These are phyloP conservation scores for Brienomyrus longianalis DNA, from an alignment of 2,113 vertebrate genomes.

Conservation along the genomic window DNA sequence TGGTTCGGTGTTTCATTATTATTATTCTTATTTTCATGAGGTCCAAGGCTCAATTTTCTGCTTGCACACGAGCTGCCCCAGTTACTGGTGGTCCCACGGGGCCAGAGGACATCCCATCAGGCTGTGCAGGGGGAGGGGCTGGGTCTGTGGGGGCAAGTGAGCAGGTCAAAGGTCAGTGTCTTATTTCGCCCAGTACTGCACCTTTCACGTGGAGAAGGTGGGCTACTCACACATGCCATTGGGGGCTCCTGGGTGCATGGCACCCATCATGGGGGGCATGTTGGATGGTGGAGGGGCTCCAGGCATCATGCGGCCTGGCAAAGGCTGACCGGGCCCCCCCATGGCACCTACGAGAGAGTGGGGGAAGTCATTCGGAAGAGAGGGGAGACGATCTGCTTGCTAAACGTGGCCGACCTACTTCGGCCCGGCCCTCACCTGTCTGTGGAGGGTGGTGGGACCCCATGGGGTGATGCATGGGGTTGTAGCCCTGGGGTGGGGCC, in stretches of 20 bases:
- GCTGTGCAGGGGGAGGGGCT: conserved; percentile 55
- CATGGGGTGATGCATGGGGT: conserved; percentile 86
- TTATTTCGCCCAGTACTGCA: background rate
- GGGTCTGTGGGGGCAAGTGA: conserved; percentile 32
- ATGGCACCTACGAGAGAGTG: conserved; percentile 66
- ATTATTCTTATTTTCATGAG: background rate
- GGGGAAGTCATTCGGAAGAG: background rate
- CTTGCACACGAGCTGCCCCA: conserved; percentile 53
- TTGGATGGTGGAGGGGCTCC: conserved; percentile 51
- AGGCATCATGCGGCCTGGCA: conserved; percentile 77
- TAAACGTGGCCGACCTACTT: too few species aligned
- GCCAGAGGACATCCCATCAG: conserved; percentile 70
- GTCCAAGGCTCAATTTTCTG: conserved; percentile 41
- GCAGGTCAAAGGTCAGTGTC: background rate
- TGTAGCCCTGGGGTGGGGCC: conserved; percentile 76
- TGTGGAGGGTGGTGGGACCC: conserved; percentile 79
- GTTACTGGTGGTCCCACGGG: conserved; percentile 65
- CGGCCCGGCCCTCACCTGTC: conserved; percentile 63
- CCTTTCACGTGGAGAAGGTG: background rate
- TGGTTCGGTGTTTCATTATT: background rate
- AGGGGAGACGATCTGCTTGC: background rate
- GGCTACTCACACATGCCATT: conserved; percentile 88
- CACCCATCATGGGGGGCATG: conserved; percentile 75
- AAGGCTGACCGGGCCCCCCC: conserved; percentile 68
- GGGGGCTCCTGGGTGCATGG: conserved; percentile 75